Conservation (phyloP, 2,888 invertebrate genomes). For the Lycophotia porphyrea region DNA sequence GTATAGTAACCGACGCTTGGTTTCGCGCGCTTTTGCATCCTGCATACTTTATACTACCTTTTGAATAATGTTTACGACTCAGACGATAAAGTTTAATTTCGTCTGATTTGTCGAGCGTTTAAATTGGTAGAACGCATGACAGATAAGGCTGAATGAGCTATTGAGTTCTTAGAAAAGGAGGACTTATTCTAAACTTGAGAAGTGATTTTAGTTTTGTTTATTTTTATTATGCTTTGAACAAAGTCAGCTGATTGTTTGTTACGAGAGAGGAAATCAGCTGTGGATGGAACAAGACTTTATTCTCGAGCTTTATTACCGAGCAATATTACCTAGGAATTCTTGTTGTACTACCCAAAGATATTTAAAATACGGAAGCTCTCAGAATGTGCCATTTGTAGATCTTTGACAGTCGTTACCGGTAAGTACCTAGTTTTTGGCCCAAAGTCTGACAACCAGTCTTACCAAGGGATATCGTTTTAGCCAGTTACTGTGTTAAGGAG, state of each 20-base stretch:
- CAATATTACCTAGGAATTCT: not conserved
- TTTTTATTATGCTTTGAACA: constrained; percentile 26
- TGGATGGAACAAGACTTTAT: not conserved
- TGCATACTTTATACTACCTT: constrained; percentile 37
- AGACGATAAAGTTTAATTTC: constrained; percentile 29
- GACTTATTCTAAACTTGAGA: constrained; percentile 35
- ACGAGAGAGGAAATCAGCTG: constrained; percentile 39
- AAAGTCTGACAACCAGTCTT: not conserved
- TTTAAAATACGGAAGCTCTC: not conserved
- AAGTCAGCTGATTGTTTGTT: constrained; percentile 45
- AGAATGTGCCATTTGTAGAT: not conserved
- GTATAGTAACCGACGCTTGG: constrained; percentile 65
- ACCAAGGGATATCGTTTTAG: not conserved
- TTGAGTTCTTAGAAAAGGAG: constrained; percentile 61
- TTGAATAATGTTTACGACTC: not conserved
- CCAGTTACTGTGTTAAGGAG: not conserved
- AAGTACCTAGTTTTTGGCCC: too few species aligned
- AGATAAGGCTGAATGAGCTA: constrained; percentile 65
- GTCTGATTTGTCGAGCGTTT: not conserved
- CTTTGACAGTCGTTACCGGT: not conserved
- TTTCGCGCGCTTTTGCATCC: constrained; percentile 67
- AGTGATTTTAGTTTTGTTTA: constrained; percentile 42
- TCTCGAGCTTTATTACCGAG: too few species aligned
- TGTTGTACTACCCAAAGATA: not conserved
- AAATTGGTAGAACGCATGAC: constrained; percentile 42